These are phyloP conservation scores for Aselliscus stoliczkanus DNA, from an alignment of 2,797 vertebrate species.

Conservation along the genomic window DNA sequence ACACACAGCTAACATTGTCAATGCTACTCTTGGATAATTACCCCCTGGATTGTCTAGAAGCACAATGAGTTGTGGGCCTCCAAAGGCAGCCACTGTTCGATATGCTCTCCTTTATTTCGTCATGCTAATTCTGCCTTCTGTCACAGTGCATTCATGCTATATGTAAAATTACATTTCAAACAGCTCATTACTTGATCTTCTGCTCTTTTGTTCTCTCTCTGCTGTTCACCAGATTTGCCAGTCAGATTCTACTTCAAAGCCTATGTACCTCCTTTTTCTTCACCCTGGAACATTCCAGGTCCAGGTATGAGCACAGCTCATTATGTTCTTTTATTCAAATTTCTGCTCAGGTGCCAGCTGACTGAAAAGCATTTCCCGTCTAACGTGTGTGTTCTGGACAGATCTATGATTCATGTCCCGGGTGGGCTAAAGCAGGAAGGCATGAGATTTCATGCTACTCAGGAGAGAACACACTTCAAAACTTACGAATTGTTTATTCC, in stretches of 20 bases:
- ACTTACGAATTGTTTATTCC: not conserved
- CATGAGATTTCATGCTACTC: not conserved
- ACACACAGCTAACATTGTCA: not conserved
- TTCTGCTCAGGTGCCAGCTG: not conserved
- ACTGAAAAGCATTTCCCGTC: not conserved
- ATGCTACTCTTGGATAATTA: not conserved
- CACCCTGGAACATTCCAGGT: not conserved
- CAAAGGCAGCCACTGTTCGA: not conserved
- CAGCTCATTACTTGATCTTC: not conserved
- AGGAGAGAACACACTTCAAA: not conserved
- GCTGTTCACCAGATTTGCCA: not conserved
- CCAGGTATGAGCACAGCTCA: not conserved
- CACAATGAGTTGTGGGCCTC: fast-evolving
- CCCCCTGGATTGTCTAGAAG: fast-evolving
- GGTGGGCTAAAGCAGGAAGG: not conserved
- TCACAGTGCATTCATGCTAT: not conserved
- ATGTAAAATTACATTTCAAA: not conserved
- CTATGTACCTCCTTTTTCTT: not conserved
- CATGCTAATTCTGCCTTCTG: not conserved
- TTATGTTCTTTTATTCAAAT: not conserved
- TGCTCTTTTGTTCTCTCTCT: not conserved
- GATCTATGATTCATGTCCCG: not conserved
- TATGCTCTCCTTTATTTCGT: not conserved
- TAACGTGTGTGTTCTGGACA: not conserved
- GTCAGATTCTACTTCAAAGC: not conserved